Conservation (phyloP, 1,140 invertebrate species). For the Drosophila elegans region DNA sequence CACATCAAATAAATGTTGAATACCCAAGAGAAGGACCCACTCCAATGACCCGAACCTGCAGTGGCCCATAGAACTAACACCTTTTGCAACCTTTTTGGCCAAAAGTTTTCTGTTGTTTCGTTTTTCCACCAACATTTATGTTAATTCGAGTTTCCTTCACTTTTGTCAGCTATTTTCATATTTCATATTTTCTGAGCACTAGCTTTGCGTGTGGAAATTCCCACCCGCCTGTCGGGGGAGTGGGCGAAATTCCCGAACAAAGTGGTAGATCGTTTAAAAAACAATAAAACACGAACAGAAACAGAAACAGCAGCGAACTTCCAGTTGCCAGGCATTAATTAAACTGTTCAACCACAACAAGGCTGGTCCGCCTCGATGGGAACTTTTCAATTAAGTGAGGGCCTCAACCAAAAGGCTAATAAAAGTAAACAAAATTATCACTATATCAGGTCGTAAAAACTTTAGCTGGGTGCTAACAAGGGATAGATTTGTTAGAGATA, state of each 20-base stretch:
- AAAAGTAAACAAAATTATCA: slow-evolving; percentile 61
- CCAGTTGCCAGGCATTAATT: slow-evolving; percentile 66
- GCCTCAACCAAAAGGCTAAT: slow-evolving; percentile 64
- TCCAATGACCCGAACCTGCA: slow-evolving; percentile 1
- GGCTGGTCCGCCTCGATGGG: slow-evolving; percentile 27
- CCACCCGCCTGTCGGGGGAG: slow-evolving; percentile 6
- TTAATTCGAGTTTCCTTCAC: slow-evolving; percentile 72
- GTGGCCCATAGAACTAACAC: slow-evolving; percentile 57
- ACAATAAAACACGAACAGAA: slow-evolving; percentile 77
- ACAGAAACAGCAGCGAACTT: slow-evolving; percentile 24
- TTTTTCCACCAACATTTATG: slow-evolving; percentile 62
- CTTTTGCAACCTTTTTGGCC: slow-evolving; percentile 58
- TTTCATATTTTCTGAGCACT: slow-evolving; percentile 61
- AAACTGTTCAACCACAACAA: slow-evolving; percentile 76
- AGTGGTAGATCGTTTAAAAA: slow-evolving; percentile 83
- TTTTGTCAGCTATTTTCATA: slow-evolving; percentile 64
- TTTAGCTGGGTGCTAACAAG: slow-evolving; percentile 26
- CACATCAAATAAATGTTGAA: slow-evolving; percentile 85
- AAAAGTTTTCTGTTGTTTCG: slow-evolving; percentile 41
- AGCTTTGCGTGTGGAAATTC: slow-evolving; percentile 56
- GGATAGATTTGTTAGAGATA: slow-evolving; percentile 28
- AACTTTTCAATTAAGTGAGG: slow-evolving; percentile 55
- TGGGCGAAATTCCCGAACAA: slow-evolving; percentile 58
- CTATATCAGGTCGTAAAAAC: slow-evolving; percentile 23
- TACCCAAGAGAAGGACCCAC: slow-evolving; percentile 39